Evolutionary conservation across 2,888 invertebrate genomes (phyloP), one percentile per base, ranked within the genome.

Genomic region (Epirrhoe alternata): DNA sequence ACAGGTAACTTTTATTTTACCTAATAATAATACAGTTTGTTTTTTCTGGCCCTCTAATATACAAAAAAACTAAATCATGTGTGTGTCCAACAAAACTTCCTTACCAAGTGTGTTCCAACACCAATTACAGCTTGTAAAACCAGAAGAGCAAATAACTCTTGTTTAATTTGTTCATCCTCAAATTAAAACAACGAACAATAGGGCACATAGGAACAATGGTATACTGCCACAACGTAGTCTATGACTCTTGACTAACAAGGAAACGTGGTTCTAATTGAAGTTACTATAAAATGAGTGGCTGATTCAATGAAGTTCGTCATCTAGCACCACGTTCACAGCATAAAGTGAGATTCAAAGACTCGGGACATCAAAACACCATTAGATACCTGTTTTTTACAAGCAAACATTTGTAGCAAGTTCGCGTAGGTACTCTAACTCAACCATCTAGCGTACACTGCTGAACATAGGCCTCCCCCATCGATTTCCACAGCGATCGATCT

Each of bases 241-340:
- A 55, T 56, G 59, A 68, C 73, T 70, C 62, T 59, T 63, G 68
- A 68, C 77, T 75, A 78, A 82, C 77, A 76, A 78, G 80, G 81
- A 78, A 81, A 79, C 72, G 42, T 35, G 62, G 62, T 61, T 73
- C 64, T 76, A 79, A 82, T 82, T 82, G 72, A 75, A 74, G 71
- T 72, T 73, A 74, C 71, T 76, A 76, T 76, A 69, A 74, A 76
- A 42, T 68, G 67, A 66, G 66, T 75, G 75, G 76, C 70, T 73
- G 74, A 78, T 30, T 53, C 35, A 33, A 52, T 7, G 10, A 1
- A 47, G 47, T 47, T 42, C 12, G 30, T 16, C 5, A 33, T 6
- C 5, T 24, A 24, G 24, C 24, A 1, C 24, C 24, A 24, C 24
- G 24, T 24, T 24, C 24, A 24, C 24, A 24, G 24, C 24, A 24